Conservation (phyloP, 2,888 invertebrate genomes). For the Hedychridium roseum region DNA sequence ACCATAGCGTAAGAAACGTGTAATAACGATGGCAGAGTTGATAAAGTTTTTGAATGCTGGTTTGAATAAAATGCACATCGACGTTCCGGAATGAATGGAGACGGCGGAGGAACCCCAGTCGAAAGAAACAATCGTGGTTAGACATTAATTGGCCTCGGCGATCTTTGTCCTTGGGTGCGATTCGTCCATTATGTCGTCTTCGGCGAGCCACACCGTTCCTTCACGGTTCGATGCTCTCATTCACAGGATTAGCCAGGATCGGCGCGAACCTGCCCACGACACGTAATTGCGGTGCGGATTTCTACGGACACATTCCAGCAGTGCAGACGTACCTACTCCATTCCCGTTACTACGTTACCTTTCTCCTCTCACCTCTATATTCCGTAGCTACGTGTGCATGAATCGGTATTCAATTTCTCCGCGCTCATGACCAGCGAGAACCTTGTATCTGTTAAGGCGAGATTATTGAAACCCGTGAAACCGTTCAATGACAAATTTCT, state of each 20-base stretch:
- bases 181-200: conserved; percentile 57
- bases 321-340: conserved; percentile 29
- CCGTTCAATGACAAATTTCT: no score
- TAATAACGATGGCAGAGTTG: no score
- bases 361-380: conserved; percentile 21
- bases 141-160: conserved; percentile 62
- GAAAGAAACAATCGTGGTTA: conserved; percentile 52
- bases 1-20: no score
- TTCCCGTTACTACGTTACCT: conserved; percentile 20
- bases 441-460: no score
- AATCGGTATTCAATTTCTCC: conserved; percentile 23
- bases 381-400: conserved; percentile 11
- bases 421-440: no score
- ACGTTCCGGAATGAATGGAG: no score
- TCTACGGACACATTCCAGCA: conserved; percentile 44
- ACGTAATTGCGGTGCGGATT: conserved; percentile 57
- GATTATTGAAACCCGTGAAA: not conserved
- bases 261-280: conserved; percentile 50
- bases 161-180: conserved; percentile 58
- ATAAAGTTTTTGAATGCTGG: no score
- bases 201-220: conserved; percentile 38
- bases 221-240: conserved; percentile 60
- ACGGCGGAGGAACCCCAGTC: no score
- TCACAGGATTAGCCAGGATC: conserved; percentile 58
- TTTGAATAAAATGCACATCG: no score